Evolutionary conservation across 2,113 vertebrate species (phyloP).

Genomic region (Actenoides hombroni): DNA sequence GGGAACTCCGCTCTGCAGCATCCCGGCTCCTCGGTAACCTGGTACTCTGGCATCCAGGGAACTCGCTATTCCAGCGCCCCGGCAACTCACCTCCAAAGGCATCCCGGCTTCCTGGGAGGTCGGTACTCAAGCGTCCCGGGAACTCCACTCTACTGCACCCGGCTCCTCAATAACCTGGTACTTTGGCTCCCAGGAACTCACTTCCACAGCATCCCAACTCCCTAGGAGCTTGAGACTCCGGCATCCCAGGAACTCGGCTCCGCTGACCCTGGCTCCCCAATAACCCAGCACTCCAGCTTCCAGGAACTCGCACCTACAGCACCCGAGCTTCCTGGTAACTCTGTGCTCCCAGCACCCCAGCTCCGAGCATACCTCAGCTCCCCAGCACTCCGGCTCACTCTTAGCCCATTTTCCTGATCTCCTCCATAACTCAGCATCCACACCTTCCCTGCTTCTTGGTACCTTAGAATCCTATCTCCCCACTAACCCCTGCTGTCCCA

Average conservation of each 20-base stretch:
- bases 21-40: not conserved
- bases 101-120: not conserved
- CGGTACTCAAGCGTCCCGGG: too few relatives aligned
- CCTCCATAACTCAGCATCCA: accelerated
- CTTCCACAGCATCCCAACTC: not conserved
- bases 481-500: not conserved
- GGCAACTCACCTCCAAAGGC: accelerated
- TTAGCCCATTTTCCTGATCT: accelerated
- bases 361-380: accelerated
- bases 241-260: not conserved
- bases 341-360: not conserved
- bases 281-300: accelerated
- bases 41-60: not conserved
- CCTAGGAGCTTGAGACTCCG: not conserved
- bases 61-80: accelerated
- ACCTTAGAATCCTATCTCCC: not conserved
- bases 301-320: accelerated
- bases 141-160: not conserved
- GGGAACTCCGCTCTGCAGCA: not conserved
- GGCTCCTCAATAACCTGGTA: accelerated
- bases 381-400: accelerated
- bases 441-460: accelerated
- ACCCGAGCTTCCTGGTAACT: not conserved
- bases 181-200: accelerated
- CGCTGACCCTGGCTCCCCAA: not conserved